These are phyloP conservation scores for Cecidostiba fungosa DNA, from an alignment of 2,888 invertebrate species.

Conservation along the genomic window DNA sequence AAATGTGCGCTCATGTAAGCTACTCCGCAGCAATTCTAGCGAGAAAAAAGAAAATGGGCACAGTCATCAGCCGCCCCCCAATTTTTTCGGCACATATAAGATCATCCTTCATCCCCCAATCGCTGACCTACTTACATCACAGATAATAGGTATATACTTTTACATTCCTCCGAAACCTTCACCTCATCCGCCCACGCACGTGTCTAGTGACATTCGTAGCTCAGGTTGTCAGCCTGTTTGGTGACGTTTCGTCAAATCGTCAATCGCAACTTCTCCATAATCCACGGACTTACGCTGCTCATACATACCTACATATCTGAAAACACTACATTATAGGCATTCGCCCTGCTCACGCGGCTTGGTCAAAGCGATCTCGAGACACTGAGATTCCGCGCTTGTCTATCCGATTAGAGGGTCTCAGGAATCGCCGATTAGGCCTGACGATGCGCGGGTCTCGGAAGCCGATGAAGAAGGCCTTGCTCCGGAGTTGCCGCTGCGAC, in stretches of 20 bases:
- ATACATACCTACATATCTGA: too few relatives aligned
- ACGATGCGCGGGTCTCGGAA: constrained; percentile 22
- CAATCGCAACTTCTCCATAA: background rate
- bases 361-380: background rate
- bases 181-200: background rate
- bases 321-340: too few relatives aligned
- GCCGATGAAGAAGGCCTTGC: background rate
- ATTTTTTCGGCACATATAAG: background rate
- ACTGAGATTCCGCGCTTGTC: background rate
- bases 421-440: background rate
- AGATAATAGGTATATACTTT: background rate
- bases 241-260: background rate
- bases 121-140: background rate
- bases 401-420: background rate
- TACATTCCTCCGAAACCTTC: background rate
- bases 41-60: background rate
- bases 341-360: background rate
- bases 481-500: background rate
- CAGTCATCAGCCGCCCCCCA: background rate
- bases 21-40: background rate
- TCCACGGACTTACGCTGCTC: too few relatives aligned
- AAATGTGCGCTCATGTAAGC: background rate
- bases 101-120: background rate
- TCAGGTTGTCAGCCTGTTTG: background rate
- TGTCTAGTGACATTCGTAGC: background rate